Base-by-base conservation (phyloP, 2,797 vertebrate species). In the Siniperca undulata region DNA sequence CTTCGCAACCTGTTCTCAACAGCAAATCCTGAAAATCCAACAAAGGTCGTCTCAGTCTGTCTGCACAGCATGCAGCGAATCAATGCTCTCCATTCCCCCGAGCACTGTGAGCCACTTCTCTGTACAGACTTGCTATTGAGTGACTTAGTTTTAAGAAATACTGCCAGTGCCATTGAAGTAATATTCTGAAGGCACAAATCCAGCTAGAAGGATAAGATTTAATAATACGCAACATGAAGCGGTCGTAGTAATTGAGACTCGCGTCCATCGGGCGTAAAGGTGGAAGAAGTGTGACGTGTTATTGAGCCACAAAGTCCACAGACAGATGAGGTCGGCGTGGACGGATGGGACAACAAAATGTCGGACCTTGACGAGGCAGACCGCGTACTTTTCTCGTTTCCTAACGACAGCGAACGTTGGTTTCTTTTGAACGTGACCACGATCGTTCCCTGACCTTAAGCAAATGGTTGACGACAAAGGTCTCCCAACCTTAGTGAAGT, bases 121-220 rank as follows among this genome's bases (percentile, higher is more conserved):
- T 60, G 10, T 10, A 40, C 6, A 27, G 30, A 5, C 11, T 66
- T 14, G 10, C 16, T 0, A 10, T 10, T 0, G 22, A 0, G 2
- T 11, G 42, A 60, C 67, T 59, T 42, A 13, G 27, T 38, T 24
- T 42, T 30, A 6, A 11, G 13, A n/a, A 30, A 42, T 2, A 14
- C 48, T 9, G 34, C 9, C 0, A 19, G 10, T 6, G 22, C 46
- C 14, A 9, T 22, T 68, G 7, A 16, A 60, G 61, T 68, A 55
- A 67, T 27, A 61, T 55, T 27, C 27, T 53, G 27, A 8, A 38
- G 7, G 38, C 17, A 22, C 9, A 6, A 20, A 14, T 67, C 16
- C 27, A 40, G 22, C 19, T 16, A 53, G 46, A 40, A 53, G 13
- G 24, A 61, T 20, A 5, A 24, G 22, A 27, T 56, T 1, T 40